Evolutionary conservation across 2,888 invertebrate species (phyloP), one percentile per base, ranked within the genome.

Genomic region (Cactoblastis cactorum): DNA sequence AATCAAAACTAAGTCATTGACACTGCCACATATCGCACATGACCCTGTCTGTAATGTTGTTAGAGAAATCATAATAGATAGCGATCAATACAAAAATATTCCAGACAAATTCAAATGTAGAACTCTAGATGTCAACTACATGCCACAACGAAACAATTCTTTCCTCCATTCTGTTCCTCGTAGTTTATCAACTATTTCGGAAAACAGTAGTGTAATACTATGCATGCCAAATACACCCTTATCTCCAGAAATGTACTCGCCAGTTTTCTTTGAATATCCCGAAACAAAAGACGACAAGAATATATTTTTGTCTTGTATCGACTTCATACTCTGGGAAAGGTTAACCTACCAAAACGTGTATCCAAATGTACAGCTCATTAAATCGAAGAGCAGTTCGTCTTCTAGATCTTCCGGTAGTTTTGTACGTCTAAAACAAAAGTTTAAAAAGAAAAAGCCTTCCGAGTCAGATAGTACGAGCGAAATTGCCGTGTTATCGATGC

Each of bases 301-400:
- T 45, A 63, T 70, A 0, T 72, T 65, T 32, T 61, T 88, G 24
- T 74, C 80, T 0, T 84, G 82, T 52, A 74, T 88, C 53, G 83
- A 90, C 51, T 74, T 90, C 9, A 88, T 90, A 55, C 62, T 89
- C 6, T 89, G 90, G 89, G 88, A 90, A 51, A 70, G 80, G 22
- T 57, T 87, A 6, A 74, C 83, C 0, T 75, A 74, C 46, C 67
- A 69, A 39, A 67, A 74, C 15, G 71, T 87, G 0, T 80, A 77
- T 53, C 88, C 87, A 0, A 84, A 83, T 50, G 77, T 87, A 1
- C 80, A 80, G 0, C 53, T 87, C 12, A 53, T 81, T 1, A 74
- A 70, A 46, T 71, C 77, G 4, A 74, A 70, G 45, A 75, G 77
- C 51, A 67, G 60, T 15, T 59, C 69, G 5, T 77, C 81, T 0